These are phyloP conservation scores for Morpho achilles DNA, from an alignment of 2,888 invertebrate genomes.

Conservation along the genomic window DNA sequence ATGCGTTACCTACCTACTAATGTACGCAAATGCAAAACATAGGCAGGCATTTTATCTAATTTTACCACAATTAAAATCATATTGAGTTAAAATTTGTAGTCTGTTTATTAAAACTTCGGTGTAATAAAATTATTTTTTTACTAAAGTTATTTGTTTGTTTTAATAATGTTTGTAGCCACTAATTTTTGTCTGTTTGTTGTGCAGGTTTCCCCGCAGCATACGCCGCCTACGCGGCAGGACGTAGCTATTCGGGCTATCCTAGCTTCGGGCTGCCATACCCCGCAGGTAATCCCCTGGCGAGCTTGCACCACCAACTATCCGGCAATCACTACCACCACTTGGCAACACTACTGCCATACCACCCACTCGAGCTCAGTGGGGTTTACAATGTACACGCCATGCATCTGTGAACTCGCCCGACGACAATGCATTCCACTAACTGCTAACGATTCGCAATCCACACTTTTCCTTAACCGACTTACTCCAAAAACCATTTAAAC, in stretches of 20 bases:
- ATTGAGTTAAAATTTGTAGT: no score
- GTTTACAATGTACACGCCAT: constrained; percentile 87
- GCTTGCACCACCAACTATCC: constrained; percentile 86
- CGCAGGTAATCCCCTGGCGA: constrained; percentile 94
- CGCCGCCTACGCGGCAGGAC: constrained; percentile 97
- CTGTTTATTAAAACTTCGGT: no score
- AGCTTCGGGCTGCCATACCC: constrained; percentile 98
- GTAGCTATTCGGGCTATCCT: constrained; percentile 98
- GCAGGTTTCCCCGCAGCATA: constrained; percentile 97
- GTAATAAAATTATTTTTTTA: no score
- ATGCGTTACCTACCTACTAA: no score
- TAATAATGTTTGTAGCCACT: constrained; percentile 25
- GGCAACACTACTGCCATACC: constrained; percentile 82
- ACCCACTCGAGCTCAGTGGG: constrained; percentile 82
- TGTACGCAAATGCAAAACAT: no score
- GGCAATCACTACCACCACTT: constrained; percentile 81
- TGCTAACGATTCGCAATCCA: constrained; percentile 52
- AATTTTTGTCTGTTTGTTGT: constrained; percentile 60
- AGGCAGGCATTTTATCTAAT: no score
- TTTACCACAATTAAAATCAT: no score
- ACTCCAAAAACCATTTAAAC: constrained; percentile 44
- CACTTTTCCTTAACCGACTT: constrained; percentile 55
- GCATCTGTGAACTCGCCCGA: constrained; percentile 85
- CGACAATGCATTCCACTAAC: constrained; percentile 77
- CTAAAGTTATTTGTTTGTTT: background rate